Evolutionary conservation across 2,888 invertebrate species (phyloP), one percentile per base, ranked within the genome.

Genomic region (Drosophila paucipuncta): DNA sequence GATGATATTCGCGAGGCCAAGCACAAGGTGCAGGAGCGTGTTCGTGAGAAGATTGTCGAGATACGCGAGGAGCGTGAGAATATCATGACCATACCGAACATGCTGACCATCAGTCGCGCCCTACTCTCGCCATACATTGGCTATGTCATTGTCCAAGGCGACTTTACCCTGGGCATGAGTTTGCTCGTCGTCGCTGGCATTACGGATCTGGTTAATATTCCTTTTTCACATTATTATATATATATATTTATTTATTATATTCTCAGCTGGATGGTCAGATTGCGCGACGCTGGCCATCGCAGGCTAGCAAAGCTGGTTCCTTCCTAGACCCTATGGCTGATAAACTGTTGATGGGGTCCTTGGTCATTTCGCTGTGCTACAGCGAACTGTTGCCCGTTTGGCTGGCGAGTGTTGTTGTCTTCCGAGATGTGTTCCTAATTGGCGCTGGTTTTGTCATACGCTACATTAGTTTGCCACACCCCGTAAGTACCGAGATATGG

Each of bases 291-390:
- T 98, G 97, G 95, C 95, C 96, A 75, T 96, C 96, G 39, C 99
- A 99, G 93, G 96, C 97, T 31, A 97, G 99, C 35, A 97, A 97
- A 92, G 95, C 98, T 91, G 99, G 99, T 0, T 98, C 98, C 69
- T 98, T 99, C 91, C 93, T 99, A 22, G 99, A 99, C 94, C 99
- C 99, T 0, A 95, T 99, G 94, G 99, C 99, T 4, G 99, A 99
- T 93, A 99, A 99, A 94, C 94, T 99, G 43, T 94, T 99, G 3
- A 96, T 99, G 80, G 97, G 97, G 16, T 97, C 97, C 1, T 94
- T 99, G 65, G 98, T 98, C 90, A 94, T 99, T 60, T 95, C 98
- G 0, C 94, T 99, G 73, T 97, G 98, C 25, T 97, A 96, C 93
- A 96, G 97, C 69, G 95, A 96, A 76, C 94, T 99, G 63, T 97